Evolutionary conservation across 64 coral and sea anemone genomes (phyloP), one percentile per base, ranked within the genome.

Genomic region (Dendronephthya gigantea): DNA sequence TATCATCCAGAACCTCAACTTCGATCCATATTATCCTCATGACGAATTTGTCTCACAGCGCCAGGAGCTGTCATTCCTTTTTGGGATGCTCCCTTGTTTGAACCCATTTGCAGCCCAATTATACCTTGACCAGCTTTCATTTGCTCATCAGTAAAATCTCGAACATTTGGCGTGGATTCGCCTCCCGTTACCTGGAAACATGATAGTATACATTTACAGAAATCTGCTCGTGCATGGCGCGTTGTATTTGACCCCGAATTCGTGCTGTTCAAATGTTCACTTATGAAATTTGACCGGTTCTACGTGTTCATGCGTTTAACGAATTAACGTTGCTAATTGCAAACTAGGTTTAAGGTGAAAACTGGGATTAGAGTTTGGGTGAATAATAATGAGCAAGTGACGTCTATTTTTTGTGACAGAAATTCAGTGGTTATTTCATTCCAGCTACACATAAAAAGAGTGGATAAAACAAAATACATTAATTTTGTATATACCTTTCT

Each of bases 91-190:
- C 72, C 74, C 66, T 93, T 93, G 39, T 93, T 93, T 27, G 51
- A 50, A 23, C 91, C 91, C 91, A 93, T 93, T 29, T 93, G 91
- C 8, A 93, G 81, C 29, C 91, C 91, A 49, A 93, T 93, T 2
- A 90, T 58, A 34, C 58, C 7, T 33, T 93, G 39, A 11, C 91
- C 88, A 29, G 41, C 59, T 22, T 55, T 86, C 0, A 89, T 32
- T 49, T 93, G 91, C 49, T 93, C 84, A 27, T 93, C 88, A 10
- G 91, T 72, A 81, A 93, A 93, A 45, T 90, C 75, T 1, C 91
- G 88, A 31, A 86, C 85, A 68, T 90, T 90, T 6, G 29, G 75
- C 8, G 75, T 56, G 2, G 91, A 88, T 34, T 93, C 91, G 30
- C 89, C 89, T 29, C 72, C 72, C 13, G 2, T 1, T 2, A 79